Base-by-base conservation (phyloP, 2,888 invertebrate species). In the Nemotelus pantherinus region DNA sequence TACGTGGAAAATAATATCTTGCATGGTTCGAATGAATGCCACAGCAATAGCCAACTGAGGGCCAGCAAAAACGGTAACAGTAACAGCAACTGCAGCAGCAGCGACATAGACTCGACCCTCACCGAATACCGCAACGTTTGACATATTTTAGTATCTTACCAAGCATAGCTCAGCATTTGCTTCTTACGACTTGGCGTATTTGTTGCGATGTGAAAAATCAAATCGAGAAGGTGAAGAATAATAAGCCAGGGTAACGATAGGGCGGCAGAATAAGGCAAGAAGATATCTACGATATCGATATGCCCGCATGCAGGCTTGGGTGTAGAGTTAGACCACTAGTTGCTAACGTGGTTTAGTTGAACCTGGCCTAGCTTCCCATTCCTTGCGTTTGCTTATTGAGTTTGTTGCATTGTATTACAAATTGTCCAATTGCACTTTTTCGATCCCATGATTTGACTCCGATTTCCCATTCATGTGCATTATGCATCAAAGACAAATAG, bases 51-150 rank as follows among this genome's bases (percentile, higher is more conserved):
- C 70, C n/a, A 3, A 60, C 25, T 25, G 25, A 58, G 25, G 9
- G 25, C 4, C 25, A 58, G 10, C 63, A 39, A 39, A 25, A 57
- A 57, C 63, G 25, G 63, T 43, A 63, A 63, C 63, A n/a, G 43
- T 9, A 63, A 43, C 25, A 70, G 55, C 53, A 70, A 70, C 25
- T 41, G 70, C 53, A 55, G 55, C 55, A 9, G 41, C 25, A 57
- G 10, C 57, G 9, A 25, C 57, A 57, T 25, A 72, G 63, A 41
- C 48, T 60, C 74, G 74, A 63, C 74, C 74, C 74, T 74, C 74
- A 63, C 60, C 74, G 60, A 74, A 74, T 74, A 74, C 74, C 74
- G 50, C 74, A 74, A 60, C 74, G 74, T 74, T 74, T 74, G 60
- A 74, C 74, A 74, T 74, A 74, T 74, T 63, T 74, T 63, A 74